Conservation (phyloP, 2,113 vertebrate genomes). For the Megatriorchis doriae region DNA sequence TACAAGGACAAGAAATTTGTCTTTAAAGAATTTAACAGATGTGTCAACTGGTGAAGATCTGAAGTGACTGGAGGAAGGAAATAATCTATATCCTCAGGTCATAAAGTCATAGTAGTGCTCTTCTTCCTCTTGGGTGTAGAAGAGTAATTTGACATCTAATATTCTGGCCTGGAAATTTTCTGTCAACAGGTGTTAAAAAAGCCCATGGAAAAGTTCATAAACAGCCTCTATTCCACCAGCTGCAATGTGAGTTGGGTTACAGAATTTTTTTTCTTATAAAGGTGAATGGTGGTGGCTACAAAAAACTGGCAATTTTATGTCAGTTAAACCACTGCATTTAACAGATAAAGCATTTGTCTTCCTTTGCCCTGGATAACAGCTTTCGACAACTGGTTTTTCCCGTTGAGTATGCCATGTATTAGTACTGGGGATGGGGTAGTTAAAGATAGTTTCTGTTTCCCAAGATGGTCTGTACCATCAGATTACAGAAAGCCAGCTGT, state of each 20-base stretch:
- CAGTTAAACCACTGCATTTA: not conserved
- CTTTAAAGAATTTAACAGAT: not conserved
- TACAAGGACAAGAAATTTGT: not conserved
- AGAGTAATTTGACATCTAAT: not conserved
- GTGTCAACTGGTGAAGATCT: not conserved
- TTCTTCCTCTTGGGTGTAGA: not conserved
- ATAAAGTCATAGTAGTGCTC: not conserved
- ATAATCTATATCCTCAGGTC: not conserved
- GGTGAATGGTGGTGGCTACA: not conserved
- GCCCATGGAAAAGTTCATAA: not conserved
- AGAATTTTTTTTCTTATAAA: not conserved
- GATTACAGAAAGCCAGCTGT: not conserved
- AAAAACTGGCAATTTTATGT: not conserved
- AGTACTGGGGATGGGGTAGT: not conserved
- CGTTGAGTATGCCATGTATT: not conserved
- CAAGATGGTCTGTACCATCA: not conserved
- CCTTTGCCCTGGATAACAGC: not conserved
- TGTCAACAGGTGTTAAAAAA: not conserved
- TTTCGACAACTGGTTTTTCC: not conserved
- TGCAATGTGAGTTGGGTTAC: not conserved
- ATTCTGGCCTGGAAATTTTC: not conserved
- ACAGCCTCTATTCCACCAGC: not conserved
- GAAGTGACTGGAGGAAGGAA: not conserved
- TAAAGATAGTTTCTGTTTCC: not conserved
- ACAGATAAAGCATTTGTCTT: not conserved